Conservation (phyloP, 2,113 vertebrate genomes). For the Catharus bicknelli region DNA sequence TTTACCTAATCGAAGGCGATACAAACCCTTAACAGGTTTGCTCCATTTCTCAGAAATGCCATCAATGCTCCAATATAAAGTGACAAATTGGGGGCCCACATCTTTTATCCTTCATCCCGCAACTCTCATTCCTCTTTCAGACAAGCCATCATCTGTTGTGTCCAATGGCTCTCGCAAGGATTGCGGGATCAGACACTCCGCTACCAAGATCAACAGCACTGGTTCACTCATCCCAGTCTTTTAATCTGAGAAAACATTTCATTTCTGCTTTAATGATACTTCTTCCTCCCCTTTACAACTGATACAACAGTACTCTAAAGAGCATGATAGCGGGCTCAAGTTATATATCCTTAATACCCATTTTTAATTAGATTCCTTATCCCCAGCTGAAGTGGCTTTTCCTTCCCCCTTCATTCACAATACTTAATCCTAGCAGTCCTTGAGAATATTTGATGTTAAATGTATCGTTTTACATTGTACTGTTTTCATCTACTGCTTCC, state of each 20-base stretch:
- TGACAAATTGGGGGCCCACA: not conserved
- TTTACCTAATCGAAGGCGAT: not conserved
- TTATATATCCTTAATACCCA: constrained; percentile 38
- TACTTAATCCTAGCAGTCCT: constrained; percentile 77
- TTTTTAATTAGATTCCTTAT: constrained; percentile 76
- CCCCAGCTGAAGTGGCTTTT: constrained; percentile 68
- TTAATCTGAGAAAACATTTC: constrained; percentile 40
- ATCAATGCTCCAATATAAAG: not conserved
- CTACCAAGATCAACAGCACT: not conserved
- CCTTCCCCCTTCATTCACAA: constrained; percentile 73
- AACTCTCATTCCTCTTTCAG: not conserved
- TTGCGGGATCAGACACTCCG: not conserved
- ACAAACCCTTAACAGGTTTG: not conserved
- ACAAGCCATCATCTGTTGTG: not conserved
- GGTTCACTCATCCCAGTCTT: not conserved
- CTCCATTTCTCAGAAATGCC: not conserved
- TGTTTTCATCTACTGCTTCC: constrained; percentile 27
- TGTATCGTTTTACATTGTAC: constrained; percentile 61
- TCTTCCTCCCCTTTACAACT: constrained; percentile 15
- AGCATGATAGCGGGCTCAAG: constrained; percentile 40
- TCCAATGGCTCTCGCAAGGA: not conserved
- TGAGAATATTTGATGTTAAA: constrained; percentile 75
- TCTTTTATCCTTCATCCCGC: not conserved
- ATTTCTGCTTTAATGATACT: constrained; percentile 10
- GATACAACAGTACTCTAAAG: constrained; percentile 39